These are phyloP conservation scores for Neomorphus geoffroyi DNA, from an alignment of 2,797 vertebrate genomes.

Conservation along the genomic window DNA sequence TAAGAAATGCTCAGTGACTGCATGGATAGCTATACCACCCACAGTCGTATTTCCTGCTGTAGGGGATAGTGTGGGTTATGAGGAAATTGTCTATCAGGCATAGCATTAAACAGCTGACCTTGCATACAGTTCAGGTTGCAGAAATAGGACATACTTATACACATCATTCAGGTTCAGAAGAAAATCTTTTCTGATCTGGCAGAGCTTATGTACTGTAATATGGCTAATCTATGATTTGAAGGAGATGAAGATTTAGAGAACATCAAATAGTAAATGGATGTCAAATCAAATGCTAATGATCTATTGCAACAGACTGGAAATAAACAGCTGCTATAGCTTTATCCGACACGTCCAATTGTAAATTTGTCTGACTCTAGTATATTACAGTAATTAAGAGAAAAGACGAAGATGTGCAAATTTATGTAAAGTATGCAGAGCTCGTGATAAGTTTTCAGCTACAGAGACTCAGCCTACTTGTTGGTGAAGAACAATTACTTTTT, in stretches of 20 bases:
- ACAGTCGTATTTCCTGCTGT: not conserved
- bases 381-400: not conserved
- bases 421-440: not conserved
- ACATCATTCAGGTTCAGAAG: not conserved
- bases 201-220: not conserved
- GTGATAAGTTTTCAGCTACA: not conserved
- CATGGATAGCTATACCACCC: not conserved
- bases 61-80: not conserved
- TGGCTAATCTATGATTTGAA: not conserved
- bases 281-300: not conserved
- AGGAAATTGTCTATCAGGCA: not conserved
- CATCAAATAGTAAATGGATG: not conserved
- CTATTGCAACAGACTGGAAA: not conserved
- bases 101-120: not conserved
- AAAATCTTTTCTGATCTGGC: not conserved
- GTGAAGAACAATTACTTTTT: not conserved
- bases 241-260: not conserved
- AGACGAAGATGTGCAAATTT: not conserved
- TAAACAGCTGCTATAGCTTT: not conserved
- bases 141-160: not conserved
- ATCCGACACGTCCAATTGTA: not conserved
- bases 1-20: not conserved
- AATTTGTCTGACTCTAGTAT: not conserved
- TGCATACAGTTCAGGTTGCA: not conserved
- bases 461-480: not conserved